Conservation (phyloP, 2,797 vertebrate species). For the Poecilia gillii region DNA sequence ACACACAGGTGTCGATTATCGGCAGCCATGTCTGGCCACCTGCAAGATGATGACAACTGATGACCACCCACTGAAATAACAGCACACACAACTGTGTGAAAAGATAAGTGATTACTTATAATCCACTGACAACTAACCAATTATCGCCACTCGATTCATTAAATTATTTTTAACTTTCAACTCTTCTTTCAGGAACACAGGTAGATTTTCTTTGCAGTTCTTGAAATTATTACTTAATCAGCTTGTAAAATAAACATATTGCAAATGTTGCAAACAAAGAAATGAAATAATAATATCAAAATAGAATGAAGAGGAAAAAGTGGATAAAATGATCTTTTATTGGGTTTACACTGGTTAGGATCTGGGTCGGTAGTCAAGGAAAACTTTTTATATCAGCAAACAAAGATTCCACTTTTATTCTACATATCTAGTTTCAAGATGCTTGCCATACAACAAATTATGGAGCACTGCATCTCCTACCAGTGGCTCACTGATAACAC, state of each 20-base stretch:
- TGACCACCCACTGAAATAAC: conserved; percentile 60
- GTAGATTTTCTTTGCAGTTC: neutral
- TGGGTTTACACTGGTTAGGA: neutral
- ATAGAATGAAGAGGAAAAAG: neutral
- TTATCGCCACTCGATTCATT: neutral
- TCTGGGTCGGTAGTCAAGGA: neutral
- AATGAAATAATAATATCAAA: neutral
- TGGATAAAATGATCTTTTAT: neutral
- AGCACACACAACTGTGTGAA: conserved; percentile 10
- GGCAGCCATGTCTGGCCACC: conserved; percentile 58
- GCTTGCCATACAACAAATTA: neutral
- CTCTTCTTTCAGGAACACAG: neutral
- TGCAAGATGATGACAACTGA: conserved; percentile 57
- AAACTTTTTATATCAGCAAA: neutral
- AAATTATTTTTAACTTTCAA: conserved; percentile 1
- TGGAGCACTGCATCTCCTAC: neutral
- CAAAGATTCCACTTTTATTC: neutral
- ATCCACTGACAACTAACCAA: neutral
- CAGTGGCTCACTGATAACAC: neutral
- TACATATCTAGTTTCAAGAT: neutral
- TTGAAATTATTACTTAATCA: neutral
- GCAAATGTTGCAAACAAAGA: neutral
- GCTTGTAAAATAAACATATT: neutral
- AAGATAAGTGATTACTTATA: conserved; percentile 11
- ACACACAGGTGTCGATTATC: conserved; percentile 44